Conservation (phyloP, 2,113 vertebrate species). For the Ibidorhyncha struthersii region DNA sequence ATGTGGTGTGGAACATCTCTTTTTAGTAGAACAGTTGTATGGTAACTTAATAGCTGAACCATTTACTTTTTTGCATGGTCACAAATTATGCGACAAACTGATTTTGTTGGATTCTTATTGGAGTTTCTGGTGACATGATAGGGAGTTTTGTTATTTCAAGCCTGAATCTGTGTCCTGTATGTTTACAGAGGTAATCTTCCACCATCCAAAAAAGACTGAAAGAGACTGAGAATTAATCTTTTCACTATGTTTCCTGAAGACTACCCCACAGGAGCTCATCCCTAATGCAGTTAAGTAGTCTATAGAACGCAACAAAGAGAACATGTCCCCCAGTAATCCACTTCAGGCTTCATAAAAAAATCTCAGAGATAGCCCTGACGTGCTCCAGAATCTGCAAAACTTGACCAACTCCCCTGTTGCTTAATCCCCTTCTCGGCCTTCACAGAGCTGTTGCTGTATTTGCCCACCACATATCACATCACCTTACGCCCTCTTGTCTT, state of each 20-base stretch:
- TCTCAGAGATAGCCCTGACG: not conserved
- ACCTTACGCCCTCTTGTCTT: not conserved
- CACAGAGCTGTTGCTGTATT: not conserved
- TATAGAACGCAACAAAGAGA: not conserved
- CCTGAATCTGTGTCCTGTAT: not conserved
- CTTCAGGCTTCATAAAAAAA: not conserved
- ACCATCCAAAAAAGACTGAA: not conserved
- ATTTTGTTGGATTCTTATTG: not conserved
- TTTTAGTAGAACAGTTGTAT: not conserved
- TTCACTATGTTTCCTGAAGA: not conserved
- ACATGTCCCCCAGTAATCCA: too few relatives aligned
- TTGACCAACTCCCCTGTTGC: not conserved
- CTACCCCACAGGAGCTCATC: not conserved
- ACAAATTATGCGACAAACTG: not conserved
- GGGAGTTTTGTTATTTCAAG: not conserved
- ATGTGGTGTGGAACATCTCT: rapidly evolving
- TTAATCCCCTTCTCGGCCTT: not conserved
- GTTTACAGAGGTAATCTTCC: not conserved
- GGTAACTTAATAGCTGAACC: not conserved
- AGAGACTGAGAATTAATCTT: not conserved
- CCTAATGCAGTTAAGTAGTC: not conserved
- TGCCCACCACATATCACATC: not conserved
- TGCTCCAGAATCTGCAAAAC: not conserved
- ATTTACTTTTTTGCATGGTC: not conserved
- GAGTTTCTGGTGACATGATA: not conserved